phyloP scores from a whole-genome alignment of 30 jellyfish, hydroid and myxozoan species.

The Hydractinia echinata region DNA sequence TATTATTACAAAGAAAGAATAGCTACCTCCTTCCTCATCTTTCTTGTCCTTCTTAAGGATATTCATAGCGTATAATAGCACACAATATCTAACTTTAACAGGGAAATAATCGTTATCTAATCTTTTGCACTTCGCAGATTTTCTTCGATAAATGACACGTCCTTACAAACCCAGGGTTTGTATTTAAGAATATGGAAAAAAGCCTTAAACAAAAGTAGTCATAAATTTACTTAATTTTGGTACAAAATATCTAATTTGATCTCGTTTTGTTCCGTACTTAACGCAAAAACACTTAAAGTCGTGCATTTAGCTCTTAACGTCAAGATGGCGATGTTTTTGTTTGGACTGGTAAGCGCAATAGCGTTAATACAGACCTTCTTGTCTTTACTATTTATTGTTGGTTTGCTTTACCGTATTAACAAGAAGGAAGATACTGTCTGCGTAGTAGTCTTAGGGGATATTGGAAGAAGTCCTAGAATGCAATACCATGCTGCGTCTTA shows the following conservation, averaged over 20 bases:
- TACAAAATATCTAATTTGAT: too few species aligned
- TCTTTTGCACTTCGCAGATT: neutral
- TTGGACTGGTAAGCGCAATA: constrained; percentile 25
- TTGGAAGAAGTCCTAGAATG: constrained; percentile 99
- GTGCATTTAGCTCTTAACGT: neutral
- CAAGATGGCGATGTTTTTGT: constrained; percentile 67
- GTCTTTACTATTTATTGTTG: constrained; percentile 32
- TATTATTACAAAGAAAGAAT: neutral
- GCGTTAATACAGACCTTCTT: constrained; percentile 53
- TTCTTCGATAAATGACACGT: constrained; percentile 6
- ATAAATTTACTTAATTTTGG: neutral
- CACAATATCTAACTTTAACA: neutral
- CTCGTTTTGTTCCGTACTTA: too few species aligned
- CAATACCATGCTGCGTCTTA: constrained; percentile 75
- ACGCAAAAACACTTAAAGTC: too few species aligned
- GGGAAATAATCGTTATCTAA: neutral
- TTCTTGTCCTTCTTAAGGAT: constrained; percentile 75
- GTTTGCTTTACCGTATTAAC: constrained; percentile 51
- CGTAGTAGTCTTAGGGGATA: constrained; percentile 90
- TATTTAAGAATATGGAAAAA: neutral
- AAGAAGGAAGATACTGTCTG: constrained; percentile 50
- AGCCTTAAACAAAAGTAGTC: neutral
- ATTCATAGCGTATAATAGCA: constrained; percentile 31
- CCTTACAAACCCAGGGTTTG: constrained; percentile 5
- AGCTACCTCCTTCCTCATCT: constrained; percentile 82